phyloP scores from a whole-genome alignment of 2,888 invertebrate genomes.

The Lissonota sp. region DNA sequence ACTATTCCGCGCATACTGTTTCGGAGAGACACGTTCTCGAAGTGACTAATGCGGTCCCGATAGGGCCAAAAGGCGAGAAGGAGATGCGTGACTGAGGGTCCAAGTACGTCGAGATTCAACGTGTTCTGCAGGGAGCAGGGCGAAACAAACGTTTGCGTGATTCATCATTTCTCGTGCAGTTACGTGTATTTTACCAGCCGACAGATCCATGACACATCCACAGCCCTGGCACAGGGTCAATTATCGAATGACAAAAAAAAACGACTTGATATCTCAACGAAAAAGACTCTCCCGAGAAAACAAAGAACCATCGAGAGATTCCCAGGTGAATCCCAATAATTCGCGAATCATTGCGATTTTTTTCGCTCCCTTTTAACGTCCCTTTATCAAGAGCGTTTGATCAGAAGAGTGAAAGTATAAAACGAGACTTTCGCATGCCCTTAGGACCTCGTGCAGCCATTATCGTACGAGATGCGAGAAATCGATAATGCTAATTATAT shows the following conservation, averaged over 20 bases:
- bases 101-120: constrained; percentile 66
- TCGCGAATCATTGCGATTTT: constrained; percentile 13
- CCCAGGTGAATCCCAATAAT: constrained; percentile 7
- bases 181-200: not conserved
- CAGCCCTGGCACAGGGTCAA: too few relatives aligned
- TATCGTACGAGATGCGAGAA: constrained; percentile 26
- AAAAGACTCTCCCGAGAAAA: too few relatives aligned
- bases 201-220: too few relatives aligned
- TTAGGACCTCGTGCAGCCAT: constrained; percentile 26
- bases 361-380: not conserved
- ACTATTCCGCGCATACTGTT: not conserved
- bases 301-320: too few relatives aligned
- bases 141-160: constrained; percentile 72
- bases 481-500: constrained; percentile 40
- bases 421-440: constrained; percentile 45
- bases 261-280: too few relatives aligned
- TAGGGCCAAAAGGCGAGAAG: not conserved
- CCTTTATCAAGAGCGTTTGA: constrained; percentile 27
- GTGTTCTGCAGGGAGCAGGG: constrained; percentile 51
- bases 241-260: too few relatives aligned
- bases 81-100: constrained; percentile 67
- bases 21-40: constrained; percentile 21
- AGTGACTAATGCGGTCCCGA: constrained; percentile 71
- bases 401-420: constrained; percentile 20
- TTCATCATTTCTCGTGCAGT: constrained; percentile 72